phyloP scores from a whole-genome alignment of 2,888 invertebrate genomes.

The Euphydryas editha region DNA sequence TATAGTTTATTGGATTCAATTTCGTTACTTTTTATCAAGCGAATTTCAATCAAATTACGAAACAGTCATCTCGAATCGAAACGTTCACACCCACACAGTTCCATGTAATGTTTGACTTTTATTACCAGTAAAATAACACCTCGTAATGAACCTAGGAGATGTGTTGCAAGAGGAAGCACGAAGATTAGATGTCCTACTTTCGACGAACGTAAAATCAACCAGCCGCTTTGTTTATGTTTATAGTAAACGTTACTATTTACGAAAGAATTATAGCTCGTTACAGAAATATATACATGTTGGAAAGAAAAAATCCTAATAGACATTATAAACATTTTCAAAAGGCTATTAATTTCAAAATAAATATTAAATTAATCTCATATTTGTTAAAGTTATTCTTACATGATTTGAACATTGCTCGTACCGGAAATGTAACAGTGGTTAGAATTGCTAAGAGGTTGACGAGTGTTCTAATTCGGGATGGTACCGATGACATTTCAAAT shows the following conservation, averaged over 20 bases:
- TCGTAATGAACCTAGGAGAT: conserved; percentile 45
- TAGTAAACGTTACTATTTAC: conserved; percentile 22
- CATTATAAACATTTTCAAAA: no score
- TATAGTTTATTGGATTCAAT: no score
- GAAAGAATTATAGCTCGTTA: conserved; percentile 38
- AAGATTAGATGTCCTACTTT: conserved; percentile 60
- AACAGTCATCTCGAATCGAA: conserved; percentile 14
- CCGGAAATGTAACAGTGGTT: no score
- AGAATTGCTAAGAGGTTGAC: no score
- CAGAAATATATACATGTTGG: conserved; percentile 6
- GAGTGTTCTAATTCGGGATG: no score
- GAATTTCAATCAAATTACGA: conserved; percentile 16
- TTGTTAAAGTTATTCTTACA: no score
- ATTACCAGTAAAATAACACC: conserved; percentile 36
- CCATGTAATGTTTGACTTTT: conserved; percentile 26
- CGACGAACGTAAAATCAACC: conserved; percentile 40
- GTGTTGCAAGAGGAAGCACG: conserved; percentile 62
- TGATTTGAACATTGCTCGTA: no score
- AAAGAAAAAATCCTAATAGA: no score
- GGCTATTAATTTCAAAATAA: no score
- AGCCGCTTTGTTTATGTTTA: conserved; percentile 36
- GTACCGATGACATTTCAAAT: no score
- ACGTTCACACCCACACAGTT: conserved; percentile 23
- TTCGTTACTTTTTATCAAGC: not conserved
- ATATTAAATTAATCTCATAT: no score